Evolutionary conservation across 1,140 invertebrate species (phyloP).

Genomic region (Papilio dardanus): DNA sequence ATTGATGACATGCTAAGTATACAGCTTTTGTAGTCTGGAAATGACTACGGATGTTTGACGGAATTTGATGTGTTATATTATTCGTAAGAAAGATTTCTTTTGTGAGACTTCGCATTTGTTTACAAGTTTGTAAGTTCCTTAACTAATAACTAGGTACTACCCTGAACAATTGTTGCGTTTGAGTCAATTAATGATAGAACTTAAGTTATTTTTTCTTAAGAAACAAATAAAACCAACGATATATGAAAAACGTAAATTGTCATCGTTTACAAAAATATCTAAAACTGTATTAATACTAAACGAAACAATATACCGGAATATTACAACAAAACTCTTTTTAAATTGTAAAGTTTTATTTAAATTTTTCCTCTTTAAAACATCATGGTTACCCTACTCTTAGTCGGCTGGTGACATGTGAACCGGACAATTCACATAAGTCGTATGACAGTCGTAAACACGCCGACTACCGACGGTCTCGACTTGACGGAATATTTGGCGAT

Average conservation of each 20-base stretch:
- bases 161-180: too few relatives aligned
- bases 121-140: too few relatives aligned
- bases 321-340: not conserved
- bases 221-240: too few relatives aligned
- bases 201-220: too few relatives aligned
- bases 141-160: too few relatives aligned
- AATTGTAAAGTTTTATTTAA: not conserved
- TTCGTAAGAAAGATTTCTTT: conserved; percentile 17
- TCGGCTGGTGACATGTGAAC: conserved; percentile 51
- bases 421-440: conserved; percentile 18
- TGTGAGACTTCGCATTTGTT: not conserved
- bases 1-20: conserved; percentile 40
- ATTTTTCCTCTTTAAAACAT: not conserved
- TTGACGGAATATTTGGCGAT: conserved; percentile 37
- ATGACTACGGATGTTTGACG: not conserved
- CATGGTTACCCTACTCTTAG: conserved; percentile 33
- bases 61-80: conserved; percentile 33
- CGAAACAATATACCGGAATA: not conserved
- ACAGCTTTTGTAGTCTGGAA: conserved; percentile 33
- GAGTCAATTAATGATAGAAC: too few relatives aligned
- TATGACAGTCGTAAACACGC: conserved; percentile 25
- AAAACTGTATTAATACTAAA: not conserved
- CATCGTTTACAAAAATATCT: not conserved
- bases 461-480: not conserved
- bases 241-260: not conserved